Base-by-base conservation (phyloP, 2,888 invertebrate species). In the Panzeria rudis region DNA sequence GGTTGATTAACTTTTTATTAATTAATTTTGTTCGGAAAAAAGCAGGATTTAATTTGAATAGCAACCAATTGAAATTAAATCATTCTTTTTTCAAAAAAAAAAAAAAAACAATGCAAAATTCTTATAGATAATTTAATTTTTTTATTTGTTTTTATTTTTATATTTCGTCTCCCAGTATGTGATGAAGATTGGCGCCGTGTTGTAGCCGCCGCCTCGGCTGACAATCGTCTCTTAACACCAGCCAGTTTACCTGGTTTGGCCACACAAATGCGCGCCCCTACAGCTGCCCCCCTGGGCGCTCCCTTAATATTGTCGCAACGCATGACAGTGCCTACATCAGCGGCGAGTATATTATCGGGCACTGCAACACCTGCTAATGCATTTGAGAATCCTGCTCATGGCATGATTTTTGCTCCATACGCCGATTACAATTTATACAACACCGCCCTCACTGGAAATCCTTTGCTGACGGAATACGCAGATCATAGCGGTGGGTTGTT, bases 401-500 rank as follows among this genome's bases (percentile, higher is more conserved):
- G 96, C 79, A 95, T 98, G 91, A 97, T 98, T 93, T 98, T 98
- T 94, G 90, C 94, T 91, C 96, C 96, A 54, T 98, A 97, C 92
- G 95, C 95, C 77, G 97, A 98, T 92, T 98, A 97, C 93, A 96
- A 96, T 92, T 97, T 97, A 93, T 98, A 98, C 93, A 97, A 97
- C 20, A 97, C 97, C 84, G 94, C 97, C 90, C 82, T 86, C 59
- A 94, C 94, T 83, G 95, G 95, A 89, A 96, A 96, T 90, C 97
- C 97, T 87, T 94, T 97, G 89, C 95, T 97, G 92, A 95, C 96
- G 88, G 96, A 97, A 93, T 97, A 97, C 94, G 95, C 97, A 92
- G 97, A 97, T 94, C 97, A 97, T 95, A 96, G 97, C 95, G 98
- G 98, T 98, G 97, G 97, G 98, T 96, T 96, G 93, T 96, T 96